Evolutionary conservation across 2,797 vertebrate genomes (phyloP), one percentile per base, ranked within the genome.

Genomic region (Thamnophis elegans): DNA sequence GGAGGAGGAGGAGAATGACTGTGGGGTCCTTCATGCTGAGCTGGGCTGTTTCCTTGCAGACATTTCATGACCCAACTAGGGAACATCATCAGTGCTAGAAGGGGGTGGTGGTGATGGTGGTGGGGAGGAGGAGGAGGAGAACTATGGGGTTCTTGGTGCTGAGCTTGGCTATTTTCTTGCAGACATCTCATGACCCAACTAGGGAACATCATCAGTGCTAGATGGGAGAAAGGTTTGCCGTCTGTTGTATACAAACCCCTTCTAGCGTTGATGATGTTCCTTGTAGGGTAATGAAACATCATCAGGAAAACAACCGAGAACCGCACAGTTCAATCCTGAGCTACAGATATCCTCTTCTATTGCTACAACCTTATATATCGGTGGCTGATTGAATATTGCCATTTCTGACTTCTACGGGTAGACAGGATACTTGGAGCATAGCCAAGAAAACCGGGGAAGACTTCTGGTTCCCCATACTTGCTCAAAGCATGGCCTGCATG

Each of bases 71-170:
- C 47, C 47, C 47, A 51, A 51, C 47, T 51, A 51, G 47, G 47
- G 4, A 51, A 7, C 47, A 51, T 51, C 47, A 51, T 51, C 47
- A 51, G 4, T 51, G 47, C 42, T 42, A 42, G 42, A 42, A 42
- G 42, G 42, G 42, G 4, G 47, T 51, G 47, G 47, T 51, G 47
- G 47, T 51, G 47, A 4, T 42, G 42, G 42, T 42, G 42, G 42
- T 42, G 42, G 42, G 7, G 20, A 22, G 20, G 22, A 25, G 10
- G 4, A 65, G 28, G 28, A n/a, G 12, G 5, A 14, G 0, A 0
- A 8, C 26, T 62, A 62, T 28, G 11, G 26, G 26, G 11, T 62
- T 26, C 60, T 62, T 62, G 26, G 26, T 28, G 11, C 26, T 73
- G 65, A 73, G 14, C n/a, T 68, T 32, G 60, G 65, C n/a, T 16